phyloP scores from a whole-genome alignment of 2,113 vertebrate genomes.

The Centrocercus urophasianus region DNA sequence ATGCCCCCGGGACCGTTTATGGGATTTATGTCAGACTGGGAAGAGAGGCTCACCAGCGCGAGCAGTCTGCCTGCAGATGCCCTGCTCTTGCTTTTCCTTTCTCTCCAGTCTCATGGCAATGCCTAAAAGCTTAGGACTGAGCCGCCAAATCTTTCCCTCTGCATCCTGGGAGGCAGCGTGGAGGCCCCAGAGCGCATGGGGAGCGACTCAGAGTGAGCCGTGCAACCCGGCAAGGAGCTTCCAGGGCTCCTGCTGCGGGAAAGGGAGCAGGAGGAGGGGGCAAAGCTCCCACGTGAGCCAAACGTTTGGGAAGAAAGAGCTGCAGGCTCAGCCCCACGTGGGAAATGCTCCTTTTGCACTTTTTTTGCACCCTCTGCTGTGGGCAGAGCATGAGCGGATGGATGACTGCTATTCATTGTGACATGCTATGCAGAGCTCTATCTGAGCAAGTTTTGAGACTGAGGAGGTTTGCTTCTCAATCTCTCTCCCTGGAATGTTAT shows the following conservation, averaged over 20 bases:
- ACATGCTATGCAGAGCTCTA: background rate
- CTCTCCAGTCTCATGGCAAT: fast-evolving
- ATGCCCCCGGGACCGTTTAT: background rate
- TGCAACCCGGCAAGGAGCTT: fast-evolving
- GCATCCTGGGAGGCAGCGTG: background rate
- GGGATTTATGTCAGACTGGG: background rate
- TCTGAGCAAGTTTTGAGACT: background rate
- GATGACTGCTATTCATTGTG: background rate
- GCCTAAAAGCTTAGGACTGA: background rate
- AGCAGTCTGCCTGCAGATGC: background rate
- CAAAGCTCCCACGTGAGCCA: background rate
- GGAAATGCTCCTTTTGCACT: background rate
- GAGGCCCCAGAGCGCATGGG: background rate
- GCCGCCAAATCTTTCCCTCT: background rate
- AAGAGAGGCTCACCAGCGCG: background rate
- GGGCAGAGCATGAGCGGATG: background rate
- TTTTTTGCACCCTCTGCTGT: background rate
- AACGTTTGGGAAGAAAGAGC: background rate
- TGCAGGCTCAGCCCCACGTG: background rate
- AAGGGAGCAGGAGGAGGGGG: background rate
- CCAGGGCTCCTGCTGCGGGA: fast-evolving
- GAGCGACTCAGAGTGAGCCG: background rate
- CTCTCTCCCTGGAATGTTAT: background rate
- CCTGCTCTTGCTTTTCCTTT: background rate
- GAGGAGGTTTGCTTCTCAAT: background rate